Base-by-base conservation (phyloP, 2,113 vertebrate species). In the Platichthys flesus region DNA sequence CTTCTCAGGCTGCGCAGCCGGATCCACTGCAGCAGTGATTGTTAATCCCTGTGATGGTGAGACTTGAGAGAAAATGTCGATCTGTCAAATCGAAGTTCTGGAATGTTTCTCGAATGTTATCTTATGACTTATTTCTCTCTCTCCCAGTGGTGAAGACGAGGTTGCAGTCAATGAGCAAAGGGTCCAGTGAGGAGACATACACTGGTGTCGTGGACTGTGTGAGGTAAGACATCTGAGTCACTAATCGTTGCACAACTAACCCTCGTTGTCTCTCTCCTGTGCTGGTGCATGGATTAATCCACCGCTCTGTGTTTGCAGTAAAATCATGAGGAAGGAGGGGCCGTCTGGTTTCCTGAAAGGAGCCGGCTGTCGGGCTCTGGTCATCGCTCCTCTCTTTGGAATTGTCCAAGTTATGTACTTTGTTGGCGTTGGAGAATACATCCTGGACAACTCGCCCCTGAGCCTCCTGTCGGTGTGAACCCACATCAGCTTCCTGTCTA, bases 391-490 rank as follows among this genome's bases (percentile, higher is more conserved):
- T 9, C 92, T 96, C 5, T 96, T 96, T 42, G 95, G 95, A 40
- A 96, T 96, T 10, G 95, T 83, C 20, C 95, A 96, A 79, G 95
- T 96, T 24, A 94, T 96, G 91, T 96, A 96, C 90, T 94, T 95
- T 56, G 80, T 95, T 2, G 95, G 94, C 6, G 89, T 94, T 8
- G 95, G 94, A 73, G 95, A 96, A 76, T 94, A 93, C 66, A 91
- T 96, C 78, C 40, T 96, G 63, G 92, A 91, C 69, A 93, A 91
- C 84, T 85, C 86, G 0, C 89, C 90, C 4, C 85, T 94, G 14
- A 75, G 81, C 31, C 37, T 90, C 47, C 76, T 92, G 62, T 91
- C 88, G 0, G 63, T 82, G 2, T 93, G 86, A 89, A 70, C 40
- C 60, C 6, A 0, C 0, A 3, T 12, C 14, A 3, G 15, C 16